Evolutionary conservation across 2,113 vertebrate species (phyloP), one percentile per base, ranked within the genome.

Genomic region (Fregetta grallaria): DNA sequence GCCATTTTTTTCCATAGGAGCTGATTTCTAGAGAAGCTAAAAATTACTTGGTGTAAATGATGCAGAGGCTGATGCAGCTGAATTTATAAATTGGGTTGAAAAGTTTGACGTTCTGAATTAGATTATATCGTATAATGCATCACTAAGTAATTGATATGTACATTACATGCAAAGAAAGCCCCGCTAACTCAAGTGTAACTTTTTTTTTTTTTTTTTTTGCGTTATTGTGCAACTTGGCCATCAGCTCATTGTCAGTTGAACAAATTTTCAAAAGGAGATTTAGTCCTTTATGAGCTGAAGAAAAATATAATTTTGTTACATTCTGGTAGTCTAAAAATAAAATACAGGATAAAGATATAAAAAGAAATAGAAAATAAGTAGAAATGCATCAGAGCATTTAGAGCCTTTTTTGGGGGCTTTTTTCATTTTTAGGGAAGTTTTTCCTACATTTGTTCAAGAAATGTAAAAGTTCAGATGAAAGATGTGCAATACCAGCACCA

Each of bases 41-140:
- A 70, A 95, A 97, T 92, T 92, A 92, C 90, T 94, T 81, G 53
- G 67, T 96, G 88, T 92, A 96, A 97, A 97, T 87, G 86, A 91
- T 86, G 83, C 96, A 73, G 90, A 93, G 91, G 93, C 92, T 92
- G 95, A 93, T 92, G 73, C 71, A 73, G 95, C 89, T 95, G 93
- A 96, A 96, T 95, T 93, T 90, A 95, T 90, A 97, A 95, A 93
- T 77, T 56, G 94, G 91, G 84, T 95, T 96, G 94, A 95, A 92
- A 92, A 94, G 96, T 97, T 74, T 94, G 96, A 96, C 63, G 34
- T 59, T 82, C 61, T 96, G 96, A 97, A 95, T 96, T 95, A 95
- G 94, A 92, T 92, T 83, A 91, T 59, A 45, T 91, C 36, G 40
- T 86, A 80, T 95, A 95, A 97, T 76, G 80, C 96, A 94, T 92